Evolutionary conservation across 2,888 invertebrate genomes (phyloP), one percentile per base, ranked within the genome.

Genomic region (Furcula furcula): DNA sequence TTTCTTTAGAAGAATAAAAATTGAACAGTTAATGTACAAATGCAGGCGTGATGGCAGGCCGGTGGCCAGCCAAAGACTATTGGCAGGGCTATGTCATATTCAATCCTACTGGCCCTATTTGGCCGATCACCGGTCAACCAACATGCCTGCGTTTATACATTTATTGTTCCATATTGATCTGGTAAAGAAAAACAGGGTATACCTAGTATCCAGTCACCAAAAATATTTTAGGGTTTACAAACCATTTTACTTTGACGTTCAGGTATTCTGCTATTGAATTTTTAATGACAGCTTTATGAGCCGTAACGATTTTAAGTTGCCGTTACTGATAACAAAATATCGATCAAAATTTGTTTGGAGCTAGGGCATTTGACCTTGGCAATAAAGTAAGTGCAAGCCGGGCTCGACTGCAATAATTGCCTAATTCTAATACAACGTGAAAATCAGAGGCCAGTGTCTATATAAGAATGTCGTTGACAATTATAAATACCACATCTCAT

Each of bases 361-460:
- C 43, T 40, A 54, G 54, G 50, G 53, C 53, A 41, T 40, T 56
- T 72, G 68, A 76, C 83, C 83, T 84, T 85, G 81, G 53, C 64
- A 69, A 48, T 65, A 63, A 34, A 46, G 63, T 64, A 58, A 66
- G 60, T 69, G 70, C 67, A 72, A 67, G 43, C 61, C 57, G 48
- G 59, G 47, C 43, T 47, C 46, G 49, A 53, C 55, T 65, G 77
- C 78, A 76, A 79, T 61, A 47, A 58, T 86, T 87, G 76, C 81
- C 41, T 64, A 85, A 88, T 59, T 47, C 46, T 45, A 51, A 51
- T 58, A 54, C 56, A 28, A 7, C 56, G 70, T 72, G 81, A 80
- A 79, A 85, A 78, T 60, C 61, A 62, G 53, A 66, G 62, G 53
- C 65, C 67, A 79, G 69, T 83, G 38, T 60, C 82, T 87, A 88